Evolutionary conservation across 2,888 invertebrate species (phyloP).

Genomic region (Chirona hameri): DNA sequence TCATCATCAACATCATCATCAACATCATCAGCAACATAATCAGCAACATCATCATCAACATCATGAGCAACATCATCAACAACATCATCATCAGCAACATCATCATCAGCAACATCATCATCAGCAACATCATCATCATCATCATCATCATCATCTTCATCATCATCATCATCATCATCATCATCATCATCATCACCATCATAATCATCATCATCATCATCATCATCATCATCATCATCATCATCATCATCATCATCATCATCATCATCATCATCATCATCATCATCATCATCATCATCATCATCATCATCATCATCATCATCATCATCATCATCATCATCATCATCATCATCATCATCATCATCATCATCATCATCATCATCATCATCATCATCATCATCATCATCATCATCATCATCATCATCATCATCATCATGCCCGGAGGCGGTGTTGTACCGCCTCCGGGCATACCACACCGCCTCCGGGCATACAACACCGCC

Average conservation of each 20-base stretch:
- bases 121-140: too few relatives aligned
- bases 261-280: constrained; percentile 11
- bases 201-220: too few relatives aligned
- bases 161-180: constrained; percentile 9
- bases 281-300: constrained; percentile 7
- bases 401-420: constrained; percentile 22
- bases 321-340: constrained; percentile 11
- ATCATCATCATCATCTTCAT: constrained; percentile 7
- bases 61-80: too few relatives aligned
- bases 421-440: constrained; percentile 2
- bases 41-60: too few relatives aligned
- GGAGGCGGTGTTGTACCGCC: too few relatives aligned
- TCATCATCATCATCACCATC: too few relatives aligned
- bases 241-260: constrained; percentile 11
- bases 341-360: constrained; percentile 7
- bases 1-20: background rate
- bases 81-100: too few relatives aligned
- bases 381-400: constrained; percentile 22
- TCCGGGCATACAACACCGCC: too few relatives aligned
- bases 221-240: constrained; percentile 6
- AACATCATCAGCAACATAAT: too few relatives aligned
- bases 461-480: too few relatives aligned
- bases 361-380: constrained; percentile 11
- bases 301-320: constrained; percentile 11
- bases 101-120: too few relatives aligned